phyloP scores from a whole-genome alignment of 2,888 invertebrate species.

The Gisinianus flammeolus region DNA sequence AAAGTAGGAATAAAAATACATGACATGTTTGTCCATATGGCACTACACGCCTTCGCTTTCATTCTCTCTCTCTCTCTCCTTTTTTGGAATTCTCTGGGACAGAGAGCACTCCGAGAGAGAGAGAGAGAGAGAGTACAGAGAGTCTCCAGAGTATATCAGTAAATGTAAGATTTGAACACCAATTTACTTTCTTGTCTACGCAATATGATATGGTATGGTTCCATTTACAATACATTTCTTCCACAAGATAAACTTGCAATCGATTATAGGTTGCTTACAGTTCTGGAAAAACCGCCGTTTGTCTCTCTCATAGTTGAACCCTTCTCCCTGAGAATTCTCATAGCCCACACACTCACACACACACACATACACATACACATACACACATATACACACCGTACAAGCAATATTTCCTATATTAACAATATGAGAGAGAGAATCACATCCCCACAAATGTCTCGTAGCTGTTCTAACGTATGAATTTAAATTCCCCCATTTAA shows the following conservation, averaged over 20 bases:
- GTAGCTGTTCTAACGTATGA: background rate
- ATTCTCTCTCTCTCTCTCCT: background rate
- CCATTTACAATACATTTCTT: slow-evolving; percentile 40
- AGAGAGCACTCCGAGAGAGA: background rate
- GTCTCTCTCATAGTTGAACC: background rate
- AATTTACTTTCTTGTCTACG: background rate
- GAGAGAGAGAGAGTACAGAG: background rate
- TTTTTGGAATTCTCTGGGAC: background rate
- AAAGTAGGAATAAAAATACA: slow-evolving; percentile 18
- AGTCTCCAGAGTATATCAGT: background rate
- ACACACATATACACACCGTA: too few relatives aligned
- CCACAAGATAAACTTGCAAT: slow-evolving; percentile 34
- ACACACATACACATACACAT: too few relatives aligned
- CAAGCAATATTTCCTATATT: background rate
- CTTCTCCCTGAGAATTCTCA: background rate
- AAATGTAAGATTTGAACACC: slow-evolving; percentile 1
- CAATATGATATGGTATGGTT: slow-evolving; percentile 6
- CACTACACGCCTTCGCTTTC: background rate
- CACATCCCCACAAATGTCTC: background rate
- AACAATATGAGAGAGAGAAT: background rate
- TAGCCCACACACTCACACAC: background rate
- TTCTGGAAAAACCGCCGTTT: background rate
- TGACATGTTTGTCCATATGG: slow-evolving; percentile 22
- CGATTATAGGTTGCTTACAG: background rate
- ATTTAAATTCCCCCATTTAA: background rate